Conservation (phyloP, 2,888 invertebrate genomes). For the Cryptophagus acutangulus region DNA sequence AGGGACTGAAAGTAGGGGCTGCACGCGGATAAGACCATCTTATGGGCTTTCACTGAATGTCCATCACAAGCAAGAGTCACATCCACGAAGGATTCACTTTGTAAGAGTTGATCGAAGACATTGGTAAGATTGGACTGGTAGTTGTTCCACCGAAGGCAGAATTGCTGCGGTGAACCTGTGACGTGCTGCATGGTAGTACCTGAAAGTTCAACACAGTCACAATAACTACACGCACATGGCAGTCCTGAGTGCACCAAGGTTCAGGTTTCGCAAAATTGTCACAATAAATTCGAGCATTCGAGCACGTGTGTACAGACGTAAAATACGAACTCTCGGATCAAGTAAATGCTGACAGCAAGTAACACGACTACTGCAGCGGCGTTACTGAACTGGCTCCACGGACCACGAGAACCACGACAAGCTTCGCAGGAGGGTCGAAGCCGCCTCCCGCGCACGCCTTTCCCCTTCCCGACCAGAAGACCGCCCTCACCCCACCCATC, state of each 20-base stretch:
- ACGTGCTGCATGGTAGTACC: constrained; percentile 47
- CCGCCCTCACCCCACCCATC: constrained; percentile 46
- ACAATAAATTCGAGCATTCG: constrained; percentile 7
- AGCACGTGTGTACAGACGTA: constrained; percentile 32
- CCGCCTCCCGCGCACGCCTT: constrained; percentile 48
- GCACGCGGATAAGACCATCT: constrained; percentile 89
- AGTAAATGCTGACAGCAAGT: constrained; percentile 24
- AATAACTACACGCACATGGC: constrained; percentile 33
- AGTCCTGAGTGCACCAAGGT: constrained; percentile 26
- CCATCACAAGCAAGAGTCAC: constrained; percentile 90
- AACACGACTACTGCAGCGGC: constrained; percentile 27
- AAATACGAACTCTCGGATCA: constrained; percentile 16
- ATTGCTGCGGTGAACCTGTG: constrained; percentile 69
- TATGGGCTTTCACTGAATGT: constrained; percentile 85
- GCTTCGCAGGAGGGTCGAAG: constrained; percentile 43
- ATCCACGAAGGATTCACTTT: constrained; percentile 86
- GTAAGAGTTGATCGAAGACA: constrained; percentile 83
- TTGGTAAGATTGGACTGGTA: constrained; percentile 85
- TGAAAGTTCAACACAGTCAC: constrained; percentile 25
- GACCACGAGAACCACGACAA: constrained; percentile 24
- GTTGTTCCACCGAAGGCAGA: constrained; percentile 90
- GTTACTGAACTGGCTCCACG: constrained; percentile 33
- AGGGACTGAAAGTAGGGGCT: constrained; percentile 88
- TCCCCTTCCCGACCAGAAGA: constrained; percentile 38
- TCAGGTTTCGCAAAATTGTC: constrained; percentile 9